Base-by-base conservation (phyloP, 2,888 invertebrate species). In the Meiosimyza decipiens region DNA sequence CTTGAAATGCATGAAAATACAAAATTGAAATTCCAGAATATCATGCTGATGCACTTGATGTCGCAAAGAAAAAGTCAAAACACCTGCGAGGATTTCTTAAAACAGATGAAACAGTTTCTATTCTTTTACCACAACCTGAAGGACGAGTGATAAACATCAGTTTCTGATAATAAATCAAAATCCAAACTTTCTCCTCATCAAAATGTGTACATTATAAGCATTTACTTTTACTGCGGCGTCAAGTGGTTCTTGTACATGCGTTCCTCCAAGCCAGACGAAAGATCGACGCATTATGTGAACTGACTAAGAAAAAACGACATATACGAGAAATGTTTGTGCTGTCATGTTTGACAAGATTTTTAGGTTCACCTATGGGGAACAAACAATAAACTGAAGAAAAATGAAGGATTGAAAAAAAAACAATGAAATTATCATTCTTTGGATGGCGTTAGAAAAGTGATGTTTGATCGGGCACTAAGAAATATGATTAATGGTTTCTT, bases 121-220 rank as follows among this genome's bases (percentile, higher is more conserved):
- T 22, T 9, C 40, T 9, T 6, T 9, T 9, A 40, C 40, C 6
- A 40, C 40, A 40, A 40, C 6, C 40, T 9, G 47, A 2, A 13
- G 40, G 7, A 13, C n/a, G n/a, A n/a, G 64, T 60, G 15, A 60
- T 28, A 11, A 28, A 33, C 52, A 28, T 13, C 65, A 57, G 49
- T 16, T 33, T 7, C 16, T 40, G 50, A 70, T 70, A 28, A 62
- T 62, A 51, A 60, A 52, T 51, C 62, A 70, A 52, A 69, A 70
- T 62, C 60, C 52, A 11, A 49, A 13, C 40, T 40, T 40, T 40
- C 9, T 40, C 40, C 40, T 6, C 40, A 40, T 59, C 50, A 60
- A 69, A 62, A 70, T 52, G 69, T 62, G 62, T 62, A 62, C 62
- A 60, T 52, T n/a, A 52, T 62, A 70, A 70, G 40, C 60, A 70